These are phyloP conservation scores for Mimumesa dahlbomi DNA, from an alignment of 2,888 invertebrate genomes.

Conservation along the genomic window DNA sequence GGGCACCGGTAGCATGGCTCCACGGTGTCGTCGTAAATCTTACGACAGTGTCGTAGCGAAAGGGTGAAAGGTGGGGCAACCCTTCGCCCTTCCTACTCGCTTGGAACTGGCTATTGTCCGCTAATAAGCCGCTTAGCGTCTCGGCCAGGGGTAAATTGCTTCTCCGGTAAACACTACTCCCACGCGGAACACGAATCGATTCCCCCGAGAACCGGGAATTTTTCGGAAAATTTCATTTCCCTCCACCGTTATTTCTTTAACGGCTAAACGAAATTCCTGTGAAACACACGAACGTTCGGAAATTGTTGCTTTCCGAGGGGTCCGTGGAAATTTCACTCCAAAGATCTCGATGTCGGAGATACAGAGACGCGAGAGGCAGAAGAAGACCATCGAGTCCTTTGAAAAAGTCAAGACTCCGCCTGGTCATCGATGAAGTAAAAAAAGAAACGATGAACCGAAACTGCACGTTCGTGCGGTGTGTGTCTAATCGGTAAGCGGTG, in stretches of 20 bases:
- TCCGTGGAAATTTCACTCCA: too few relatives aligned
- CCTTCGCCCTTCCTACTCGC: constrained; percentile 49
- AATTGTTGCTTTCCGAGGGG: too few relatives aligned
- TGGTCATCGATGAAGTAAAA: constrained; percentile 3
- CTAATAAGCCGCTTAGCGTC: constrained; percentile 77
- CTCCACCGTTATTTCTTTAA: not conserved
- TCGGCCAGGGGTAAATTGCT: constrained; percentile 73
- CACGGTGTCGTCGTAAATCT: constrained; percentile 63
- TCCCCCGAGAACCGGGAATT: constrained; percentile 46
- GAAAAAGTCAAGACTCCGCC: not conserved
- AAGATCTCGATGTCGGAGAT: too few relatives aligned
- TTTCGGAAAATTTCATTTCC: constrained; percentile 44
- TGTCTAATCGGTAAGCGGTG: constrained; percentile 64
- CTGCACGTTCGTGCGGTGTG: constrained; percentile 45
- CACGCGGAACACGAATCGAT: constrained; percentile 60
- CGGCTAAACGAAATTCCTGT: too few relatives aligned
- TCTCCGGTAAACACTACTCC: constrained; percentile 74
- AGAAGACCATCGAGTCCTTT: not conserved
- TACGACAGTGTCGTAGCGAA: constrained; percentile 45
- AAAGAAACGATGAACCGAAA: not conserved
- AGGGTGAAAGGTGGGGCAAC: constrained; percentile 60
- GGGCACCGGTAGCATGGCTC: constrained; percentile 19
- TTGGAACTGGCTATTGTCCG: constrained; percentile 64
- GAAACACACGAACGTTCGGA: too few relatives aligned
- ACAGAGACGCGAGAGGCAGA: too few relatives aligned